A percentile compares a stretch with the other conserved stretches of the same genome.
Evolutionary conservation across 2,888 invertebrate species (phyloP).

Genomic region (Xanthia icteritia): DNA sequence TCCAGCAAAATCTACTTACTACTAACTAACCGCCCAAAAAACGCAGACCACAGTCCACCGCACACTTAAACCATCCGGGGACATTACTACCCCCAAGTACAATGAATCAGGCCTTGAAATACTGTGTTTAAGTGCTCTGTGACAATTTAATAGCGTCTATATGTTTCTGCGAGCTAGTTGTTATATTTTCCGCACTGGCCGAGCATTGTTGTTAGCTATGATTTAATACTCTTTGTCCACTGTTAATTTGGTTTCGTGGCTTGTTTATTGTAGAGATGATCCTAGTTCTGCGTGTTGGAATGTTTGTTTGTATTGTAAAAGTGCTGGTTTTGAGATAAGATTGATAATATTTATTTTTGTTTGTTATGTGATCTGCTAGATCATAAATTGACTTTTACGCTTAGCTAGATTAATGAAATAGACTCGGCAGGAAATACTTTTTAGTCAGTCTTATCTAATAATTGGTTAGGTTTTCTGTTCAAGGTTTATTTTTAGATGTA

Average conservation of each 20-base stretch:
- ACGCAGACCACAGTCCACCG: constrained; percentile 27
- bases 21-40: constrained; percentile 49
- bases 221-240: constrained; percentile 75
- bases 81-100: constrained; percentile 61
- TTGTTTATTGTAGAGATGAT: constrained; percentile 65
- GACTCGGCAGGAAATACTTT: neutral
- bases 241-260: constrained; percentile 73
- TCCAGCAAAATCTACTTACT: constrained; percentile 43
- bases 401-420: neutral
- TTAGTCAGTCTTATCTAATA: neutral
- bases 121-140: constrained; percentile 66
- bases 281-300: constrained; percentile 32
- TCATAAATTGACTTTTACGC: neutral
- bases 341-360: neutral
- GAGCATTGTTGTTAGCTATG: constrained; percentile 75
- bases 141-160: constrained; percentile 79
- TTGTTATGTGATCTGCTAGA: neutral
- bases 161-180: constrained; percentile 78
- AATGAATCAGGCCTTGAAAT: constrained; percentile 72
- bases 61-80: constrained; percentile 49
- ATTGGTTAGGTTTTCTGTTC: neutral
- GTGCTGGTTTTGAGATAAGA: constrained; percentile 6
- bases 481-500: neutral
- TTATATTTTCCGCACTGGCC: constrained; percentile 78
- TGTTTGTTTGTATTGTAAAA: constrained; percentile 28